Base-by-base conservation (phyloP, 2,113 vertebrate genomes). In the Paralichthys olivaceus region DNA sequence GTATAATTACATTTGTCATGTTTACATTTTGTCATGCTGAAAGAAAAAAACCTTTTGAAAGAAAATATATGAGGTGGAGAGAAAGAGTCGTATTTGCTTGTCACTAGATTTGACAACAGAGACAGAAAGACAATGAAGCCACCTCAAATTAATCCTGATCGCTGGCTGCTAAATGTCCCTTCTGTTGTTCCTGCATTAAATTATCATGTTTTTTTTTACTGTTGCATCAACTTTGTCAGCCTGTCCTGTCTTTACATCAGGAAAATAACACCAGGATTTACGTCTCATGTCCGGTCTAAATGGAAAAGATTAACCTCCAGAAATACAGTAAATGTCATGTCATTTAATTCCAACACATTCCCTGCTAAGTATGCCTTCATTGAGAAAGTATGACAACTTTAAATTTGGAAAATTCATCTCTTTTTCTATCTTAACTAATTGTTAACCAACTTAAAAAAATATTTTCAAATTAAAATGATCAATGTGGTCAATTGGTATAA, bases 121-220 rank as follows among this genome's bases (percentile, higher is more conserved):
- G 69, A 72, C 72, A 79, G 79, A 78, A 79, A 80, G 69, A 79
- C 81, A 77, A 71, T 62, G 61, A 78, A 72, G 63, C 79, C 59
- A 56, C 78, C 68, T 77, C 57, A 60, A 72, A 37, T 6, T n/a
- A 15, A 53, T 84, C 77, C 69, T 43, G 61, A 87, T 83, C 66
- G 68, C 40, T 77, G 76, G 58, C 45, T 5, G 49, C 51, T 78
- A 79, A 85, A 81, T 81, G 83, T 62, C 83, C 78, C 51, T 58
- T 74, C 71, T 69, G 58, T 80, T 77, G 53, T 57, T 28, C 32
- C 53, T 57, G 62, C 67, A 68, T 64, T 64, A 2, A 69, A 79
- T 87, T 7, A 64, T 77, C 14, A 65, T 0, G 19, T 49, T 49
- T 66, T 26, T 55, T 22, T 57, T 47, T 49, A 22, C 11, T 43